Percentiles rank a stretch among this genome's conserved stretches.
phyloP scores from a whole-genome alignment of 2,113 vertebrate genomes.

The Rhinoderma darwinii region DNA sequence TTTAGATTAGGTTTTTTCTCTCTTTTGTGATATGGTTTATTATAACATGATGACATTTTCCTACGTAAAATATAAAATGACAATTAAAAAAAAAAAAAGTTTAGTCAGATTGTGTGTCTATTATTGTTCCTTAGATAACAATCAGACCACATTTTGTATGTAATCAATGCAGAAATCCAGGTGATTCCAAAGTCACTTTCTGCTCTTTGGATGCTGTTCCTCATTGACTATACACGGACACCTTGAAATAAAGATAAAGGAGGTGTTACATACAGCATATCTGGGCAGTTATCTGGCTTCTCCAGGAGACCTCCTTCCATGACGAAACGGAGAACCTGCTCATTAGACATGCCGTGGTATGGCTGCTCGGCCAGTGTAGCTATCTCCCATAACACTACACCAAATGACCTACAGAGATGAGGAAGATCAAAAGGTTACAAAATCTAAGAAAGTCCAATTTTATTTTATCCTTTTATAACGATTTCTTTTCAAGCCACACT shows the following conservation, averaged over 20 bases:
- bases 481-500: background rate
- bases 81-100: too few relatives aligned
- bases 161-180: too few relatives aligned
- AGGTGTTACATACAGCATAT: slow-evolving; percentile 87
- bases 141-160: too few relatives aligned
- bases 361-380: slow-evolving; percentile 95
- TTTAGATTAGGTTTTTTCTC: too few relatives aligned
- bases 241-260: background rate
- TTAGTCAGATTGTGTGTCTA: too few relatives aligned
- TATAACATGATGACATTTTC: too few relatives aligned
- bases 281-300: slow-evolving; percentile 95
- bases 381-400: slow-evolving; percentile 97
- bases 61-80: too few relatives aligned
- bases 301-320: slow-evolving; percentile 98
- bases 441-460: background rate
- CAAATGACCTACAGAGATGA: slow-evolving; percentile 86
- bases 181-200: too few relatives aligned
- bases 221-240: background rate
- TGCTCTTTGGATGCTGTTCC: background rate
- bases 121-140: too few relatives aligned
- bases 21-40: too few relatives aligned
- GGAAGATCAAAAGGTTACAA: background rate
- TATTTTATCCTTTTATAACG: background rate
- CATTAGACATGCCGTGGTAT: slow-evolving; percentile 98
- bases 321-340: slow-evolving; percentile 97